Evolutionary conservation across 2,888 invertebrate species (phyloP).

Genomic region (Acleris literana): DNA sequence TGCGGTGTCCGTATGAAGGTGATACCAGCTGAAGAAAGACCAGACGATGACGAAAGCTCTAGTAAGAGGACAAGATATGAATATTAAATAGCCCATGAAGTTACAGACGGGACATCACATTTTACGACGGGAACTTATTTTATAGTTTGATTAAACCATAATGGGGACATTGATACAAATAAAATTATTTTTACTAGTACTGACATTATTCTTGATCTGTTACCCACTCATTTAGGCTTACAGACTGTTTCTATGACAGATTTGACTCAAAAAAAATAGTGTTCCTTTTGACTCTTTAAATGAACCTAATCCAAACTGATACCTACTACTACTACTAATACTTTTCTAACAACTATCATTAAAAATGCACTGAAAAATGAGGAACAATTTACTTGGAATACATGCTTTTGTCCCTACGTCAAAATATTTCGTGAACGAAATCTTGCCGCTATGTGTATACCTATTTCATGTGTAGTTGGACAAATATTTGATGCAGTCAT

Average conservation of each 20-base stretch:
- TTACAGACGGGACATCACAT: slow-evolving; percentile 40
- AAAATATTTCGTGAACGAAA: too few relatives aligned
- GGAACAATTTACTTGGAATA: too few relatives aligned
- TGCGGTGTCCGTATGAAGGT: slow-evolving; percentile 94
- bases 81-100: slow-evolving; percentile 31
- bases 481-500: too few relatives aligned
- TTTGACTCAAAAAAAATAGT: neutral
- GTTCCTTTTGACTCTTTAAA: neutral
- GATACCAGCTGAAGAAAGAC: slow-evolving; percentile 91
- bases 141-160: slow-evolving; percentile 1
- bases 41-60: slow-evolving; percentile 49
- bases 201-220: slow-evolving; percentile 50
- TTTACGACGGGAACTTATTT: slow-evolving; percentile 11
- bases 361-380: too few relatives aligned
- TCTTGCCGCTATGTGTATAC: too few relatives aligned
- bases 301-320: too few relatives aligned
- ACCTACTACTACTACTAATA: too few relatives aligned
- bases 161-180: slow-evolving; percentile 46
- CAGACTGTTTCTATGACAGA: slow-evolving; percentile 1
- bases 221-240: neutral
- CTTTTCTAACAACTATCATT: too few relatives aligned
- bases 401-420: too few relatives aligned
- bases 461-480: too few relatives aligned
- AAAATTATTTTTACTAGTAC: slow-evolving; percentile 44
- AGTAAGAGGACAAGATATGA: slow-evolving; percentile 56